Evolutionary conservation across 2,888 invertebrate species (phyloP), one percentile per base, ranked within the genome.

Genomic region (Xylota segnis): DNA sequence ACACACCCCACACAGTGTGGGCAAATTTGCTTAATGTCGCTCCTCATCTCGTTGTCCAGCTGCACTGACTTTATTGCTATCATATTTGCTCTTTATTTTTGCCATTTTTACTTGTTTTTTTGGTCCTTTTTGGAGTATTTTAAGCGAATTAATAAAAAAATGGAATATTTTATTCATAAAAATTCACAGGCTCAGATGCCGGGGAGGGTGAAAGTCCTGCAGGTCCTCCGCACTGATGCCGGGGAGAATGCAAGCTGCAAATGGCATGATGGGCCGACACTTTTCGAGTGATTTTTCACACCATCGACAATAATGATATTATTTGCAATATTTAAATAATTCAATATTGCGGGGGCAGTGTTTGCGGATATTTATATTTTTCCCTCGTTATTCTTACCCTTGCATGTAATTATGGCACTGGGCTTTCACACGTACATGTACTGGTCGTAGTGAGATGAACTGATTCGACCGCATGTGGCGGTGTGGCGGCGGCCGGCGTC

Each of bases 311-410:
- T 87, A 89, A 89, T 89, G 88, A 89, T 90, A 90, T 89, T 89
- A 89, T 89, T 90, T 89, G 89, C 89, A 88, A 88, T 89, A 89
- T 89, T 89, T 90, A 89, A 90, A 90, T 90, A 89, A 90, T 90
- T 90, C 88, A 90, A 90, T 90, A 89, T 86, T 86, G 86, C 40
- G 66, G 76, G 59, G 72, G 82, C 63, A 72, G 76, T 76, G 68
- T 86, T 86, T 76, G 86, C 72, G 82, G 86, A 82, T 82, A 82
- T 86, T 86, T 77, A 77, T 72, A 82, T 86, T 81, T 86, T 83
- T 82, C 68, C 45, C 81, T 81, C 86, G 82, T 86, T 82, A 82
- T 82, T 72, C 82, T 82, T 86, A 65, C 70, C 76, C 76, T 66
- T 68, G 86, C 76, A 77, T 86, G 82, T 77, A 82, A 86, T 86